These are phyloP conservation scores for Phrynocephalus versicolor DNA, from an alignment of 2,113 vertebrate species.

Conservation along the genomic window DNA sequence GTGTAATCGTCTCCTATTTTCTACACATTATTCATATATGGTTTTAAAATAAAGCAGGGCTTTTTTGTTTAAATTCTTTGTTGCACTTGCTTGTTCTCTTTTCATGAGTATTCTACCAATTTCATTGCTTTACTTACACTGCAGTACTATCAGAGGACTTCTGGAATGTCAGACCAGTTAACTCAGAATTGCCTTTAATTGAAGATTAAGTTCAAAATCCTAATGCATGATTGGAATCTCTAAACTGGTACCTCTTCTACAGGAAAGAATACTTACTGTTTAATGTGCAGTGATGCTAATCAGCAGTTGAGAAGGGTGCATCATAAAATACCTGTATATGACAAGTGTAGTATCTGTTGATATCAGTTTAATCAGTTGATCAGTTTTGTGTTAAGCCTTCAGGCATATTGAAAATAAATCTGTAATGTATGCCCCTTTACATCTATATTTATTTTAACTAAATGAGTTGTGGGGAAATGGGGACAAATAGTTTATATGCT, in stretches of 20 bases:
- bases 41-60: slow-evolving; percentile 72
- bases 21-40: slow-evolving; percentile 71
- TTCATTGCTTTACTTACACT: not conserved
- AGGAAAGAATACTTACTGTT: not conserved
- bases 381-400: not conserved
- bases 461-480: not conserved
- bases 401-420: not conserved
- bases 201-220: not conserved
- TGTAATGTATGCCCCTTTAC: not conserved
- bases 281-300: too few species aligned
- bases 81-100: not conserved
- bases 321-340: not conserved
- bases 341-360: too few species aligned
- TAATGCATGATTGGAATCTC: not conserved
- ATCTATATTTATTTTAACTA: not conserved
- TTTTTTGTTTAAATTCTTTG: slow-evolving; percentile 37
- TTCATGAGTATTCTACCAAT: not conserved
- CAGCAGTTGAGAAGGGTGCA: not conserved
- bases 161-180: too few species aligned
- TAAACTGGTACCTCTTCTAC: not conserved
- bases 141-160: too few species aligned
- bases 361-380: too few species aligned
- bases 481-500: too few species aligned
- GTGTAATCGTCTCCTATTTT: slow-evolving; percentile 71
- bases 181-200: not conserved